Evolutionary conservation across 2,888 invertebrate species (phyloP), one percentile per base, ranked within the genome.

Genomic region (Loripinus fragilis): DNA sequence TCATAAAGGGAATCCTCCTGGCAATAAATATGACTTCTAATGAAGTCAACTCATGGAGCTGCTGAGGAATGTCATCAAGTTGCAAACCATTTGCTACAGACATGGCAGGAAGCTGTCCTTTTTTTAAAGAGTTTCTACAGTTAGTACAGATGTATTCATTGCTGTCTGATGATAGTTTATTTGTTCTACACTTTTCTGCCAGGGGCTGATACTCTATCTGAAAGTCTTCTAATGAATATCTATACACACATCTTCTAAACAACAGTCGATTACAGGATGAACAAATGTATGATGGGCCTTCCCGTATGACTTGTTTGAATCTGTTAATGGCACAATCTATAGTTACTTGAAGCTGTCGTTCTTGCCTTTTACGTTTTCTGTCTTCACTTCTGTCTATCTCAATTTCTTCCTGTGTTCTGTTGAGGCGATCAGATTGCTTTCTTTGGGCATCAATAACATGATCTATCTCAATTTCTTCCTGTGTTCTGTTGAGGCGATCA

Each of bases 1-100:
- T 78, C 75, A 82, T 78, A 52, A 83, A 83, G n/a, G 80, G 78
- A 71, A 82, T 75, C 30, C 79, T 52, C 72, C 75, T 78, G 25
- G 81, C 65, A 28, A 81, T 72, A 65, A 85, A 69, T 23, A 50
- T 48, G 42, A 30, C 28, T 77, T 85, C 80, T 17, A 85, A 52
- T n/a, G 72, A 67, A 66, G 73, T 80, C 25, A 84, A 64, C 8
- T 75, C 66, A 20, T 71, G 23, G 25, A 78, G 12, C 52, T 41
- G 30, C 10, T 74, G 28, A 12, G 81, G 81, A 28, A 81, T 55
- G 45, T 74, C 77, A 70, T 67, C 72, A 23, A 80, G 38, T 28
- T 66, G 20, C 38, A 80, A 70, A 10, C 65, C 52, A 74, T 80
- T 80, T 2, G 42, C 67, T 23, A 70, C 65, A n/a, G 80, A 52